Evolutionary conservation across 2,888 invertebrate species (phyloP).

Genomic region (Drosophila multiciliata): DNA sequence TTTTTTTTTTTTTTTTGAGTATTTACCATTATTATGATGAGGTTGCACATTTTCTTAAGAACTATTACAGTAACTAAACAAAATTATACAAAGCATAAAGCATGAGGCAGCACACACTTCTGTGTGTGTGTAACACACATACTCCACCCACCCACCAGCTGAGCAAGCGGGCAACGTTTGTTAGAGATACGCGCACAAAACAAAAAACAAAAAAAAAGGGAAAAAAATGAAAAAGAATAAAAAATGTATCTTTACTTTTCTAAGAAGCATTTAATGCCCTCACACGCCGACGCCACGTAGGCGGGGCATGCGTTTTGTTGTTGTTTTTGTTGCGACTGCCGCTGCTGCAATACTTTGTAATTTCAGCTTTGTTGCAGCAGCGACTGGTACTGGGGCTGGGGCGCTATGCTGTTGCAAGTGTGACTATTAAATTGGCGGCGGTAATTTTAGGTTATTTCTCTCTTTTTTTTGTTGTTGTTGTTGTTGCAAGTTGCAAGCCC

Average conservation of each 20-base stretch:
- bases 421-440: slow-evolving; percentile 82
- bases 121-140: slow-evolving; percentile 11
- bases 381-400: slow-evolving; percentile 27
- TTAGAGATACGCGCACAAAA: slow-evolving; percentile 33
- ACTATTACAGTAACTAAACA: slow-evolving; percentile 74
- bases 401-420: slow-evolving; percentile 72
- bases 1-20: slow-evolving; percentile 13
- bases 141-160: slow-evolving; percentile 55
- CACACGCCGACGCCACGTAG: slow-evolving; percentile 62
- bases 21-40: slow-evolving; percentile 76
- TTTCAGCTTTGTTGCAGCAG: slow-evolving; percentile 53
- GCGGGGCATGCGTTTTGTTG: slow-evolving; percentile 59
- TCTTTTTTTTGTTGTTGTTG: slow-evolving; percentile 17
- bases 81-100: slow-evolving; percentile 63
- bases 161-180: slow-evolving; percentile 27
- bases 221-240: slow-evolving; percentile 18
- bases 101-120: slow-evolving; percentile 18
- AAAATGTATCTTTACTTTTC: slow-evolving; percentile 67
- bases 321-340: slow-evolving; percentile 16
- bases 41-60: slow-evolving; percentile 75
- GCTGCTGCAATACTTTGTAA: slow-evolving; percentile 62
- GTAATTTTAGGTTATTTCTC: slow-evolving; percentile 77
- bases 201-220: neutral
- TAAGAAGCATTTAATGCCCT: slow-evolving; percentile 80
- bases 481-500: slow-evolving; percentile 54